Evolutionary conservation across 2,888 invertebrate genomes (phyloP), one percentile per base, ranked within the genome.

Genomic region (Napeogenes inachia): DNA sequence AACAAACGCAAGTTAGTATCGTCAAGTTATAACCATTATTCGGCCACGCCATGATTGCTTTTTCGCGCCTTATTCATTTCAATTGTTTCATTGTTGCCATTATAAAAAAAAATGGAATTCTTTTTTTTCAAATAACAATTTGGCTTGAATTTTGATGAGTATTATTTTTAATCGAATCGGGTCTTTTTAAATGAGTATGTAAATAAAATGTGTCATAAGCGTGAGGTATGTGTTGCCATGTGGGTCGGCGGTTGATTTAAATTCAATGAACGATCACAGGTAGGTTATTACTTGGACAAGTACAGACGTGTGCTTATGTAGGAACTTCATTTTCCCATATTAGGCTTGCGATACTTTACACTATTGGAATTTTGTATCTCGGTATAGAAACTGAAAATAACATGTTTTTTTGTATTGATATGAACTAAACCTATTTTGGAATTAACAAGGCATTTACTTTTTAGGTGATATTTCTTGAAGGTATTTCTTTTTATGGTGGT

Each of bases 1-100:
- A 89, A 86, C 82, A 87, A 87, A 84, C 76, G 75, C 83, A 83
- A 86, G 85, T 82, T 85, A 82, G 88, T 87, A 88, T 87, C 82
- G 85, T 84, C 80, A 84, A 87, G 87, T 88, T 89, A 90, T 89
- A 21, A 21, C 21, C 85, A 84, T 87, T 88, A 85, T 86, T 87
- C 87, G 86, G 83, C 73, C 75, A 75, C 79, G 78, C 81, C 56
- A 50, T 59, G 60, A 64, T 64, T 57, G 57, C 57, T 54, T 64
- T 30, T 46, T 55, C 42, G 62, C 45, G 53, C 42, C 57, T 56
- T 61, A 46, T 60, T 54, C 54, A 63, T 65, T 63, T 45, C n/a
- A 38, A 57, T 56, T 46, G 35, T 60, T 56, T 53, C 56, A 60
- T 63, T 57, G 46, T 54, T 59, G 45, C 33, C 30, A 55, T 46